phyloP scores from a whole-genome alignment of 2,113 vertebrate species.

The Symphodus melops region DNA sequence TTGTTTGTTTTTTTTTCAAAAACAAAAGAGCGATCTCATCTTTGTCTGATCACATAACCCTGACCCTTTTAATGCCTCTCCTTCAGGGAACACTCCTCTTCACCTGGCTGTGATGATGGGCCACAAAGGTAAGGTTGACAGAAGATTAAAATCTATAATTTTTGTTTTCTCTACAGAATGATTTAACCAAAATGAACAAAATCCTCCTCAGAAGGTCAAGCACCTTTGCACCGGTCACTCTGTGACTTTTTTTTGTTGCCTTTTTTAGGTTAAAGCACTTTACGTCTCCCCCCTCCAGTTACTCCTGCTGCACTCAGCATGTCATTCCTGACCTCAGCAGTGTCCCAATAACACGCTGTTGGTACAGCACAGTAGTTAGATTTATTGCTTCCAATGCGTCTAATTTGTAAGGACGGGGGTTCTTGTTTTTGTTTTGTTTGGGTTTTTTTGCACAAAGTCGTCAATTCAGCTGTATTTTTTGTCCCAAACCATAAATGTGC shows the following conservation, averaged over 20 bases:
- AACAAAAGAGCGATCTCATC: background rate
- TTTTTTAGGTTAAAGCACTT: background rate
- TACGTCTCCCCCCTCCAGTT: background rate
- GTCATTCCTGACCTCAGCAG: conserved; percentile 48
- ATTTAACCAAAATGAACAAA: conserved; percentile 20
- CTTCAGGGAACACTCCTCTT: conserved; percentile 94
- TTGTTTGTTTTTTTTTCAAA: background rate
- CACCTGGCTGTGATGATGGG: conserved; percentile 98
- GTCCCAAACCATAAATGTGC: too few relatives aligned
- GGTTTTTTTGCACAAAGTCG: background rate
- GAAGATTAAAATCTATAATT: background rate
- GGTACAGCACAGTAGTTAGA: background rate
- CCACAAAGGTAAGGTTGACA: conserved; percentile 90
- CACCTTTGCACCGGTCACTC: conserved; percentile 14
- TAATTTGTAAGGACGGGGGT: background rate
- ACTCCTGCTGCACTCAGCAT: conserved; percentile 15
- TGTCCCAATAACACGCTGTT: background rate
- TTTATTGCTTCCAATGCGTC: background rate
- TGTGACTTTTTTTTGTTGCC: background rate
- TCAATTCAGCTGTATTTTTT: background rate
- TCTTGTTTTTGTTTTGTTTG: background rate
- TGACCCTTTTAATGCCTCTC: too few relatives aligned
- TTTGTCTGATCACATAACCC: background rate
- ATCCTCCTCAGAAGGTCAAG: background rate
- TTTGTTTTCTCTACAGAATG: background rate